Percentiles rank a stretch among this genome's conserved stretches.
These are phyloP conservation scores for Lucilia sericata DNA, from an alignment of 1,140 invertebrate genomes.

Conservation along the genomic window DNA sequence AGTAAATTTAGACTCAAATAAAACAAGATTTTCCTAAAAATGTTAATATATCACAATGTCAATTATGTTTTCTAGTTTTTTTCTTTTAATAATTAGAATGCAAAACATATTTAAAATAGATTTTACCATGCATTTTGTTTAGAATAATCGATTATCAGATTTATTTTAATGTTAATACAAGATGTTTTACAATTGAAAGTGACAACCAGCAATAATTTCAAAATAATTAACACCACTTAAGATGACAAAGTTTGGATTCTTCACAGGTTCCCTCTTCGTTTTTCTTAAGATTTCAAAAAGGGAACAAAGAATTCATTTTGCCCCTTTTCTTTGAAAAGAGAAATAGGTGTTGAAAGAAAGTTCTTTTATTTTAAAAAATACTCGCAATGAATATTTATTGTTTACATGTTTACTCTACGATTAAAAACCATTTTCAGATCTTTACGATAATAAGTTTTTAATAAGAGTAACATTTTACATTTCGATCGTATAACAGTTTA, in stretches of 20 bases:
- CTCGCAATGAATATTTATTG: constrained; percentile 27
- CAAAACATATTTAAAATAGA: not conserved
- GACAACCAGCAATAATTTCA: not conserved
- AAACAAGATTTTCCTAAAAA: not conserved
- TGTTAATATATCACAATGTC: not conserved
- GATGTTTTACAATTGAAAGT: not conserved
- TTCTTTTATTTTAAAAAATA: constrained; percentile 28
- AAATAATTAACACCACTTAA: constrained; percentile 32
- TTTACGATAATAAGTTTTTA: constrained; percentile 17
- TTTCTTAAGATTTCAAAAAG: not conserved
- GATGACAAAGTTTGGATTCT: constrained; percentile 31
- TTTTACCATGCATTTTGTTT: constrained; percentile 20
- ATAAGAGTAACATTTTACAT: constrained; percentile 62
- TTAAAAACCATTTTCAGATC: constrained; percentile 15
- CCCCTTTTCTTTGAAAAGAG: not conserved
- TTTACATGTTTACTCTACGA: not conserved
- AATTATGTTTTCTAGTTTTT: not conserved
- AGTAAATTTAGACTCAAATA: not conserved
- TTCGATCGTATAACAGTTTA: constrained; percentile 45
- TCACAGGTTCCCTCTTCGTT: not conserved
- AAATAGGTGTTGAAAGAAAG: constrained; percentile 2
- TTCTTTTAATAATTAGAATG: no score
- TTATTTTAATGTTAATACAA: not conserved
- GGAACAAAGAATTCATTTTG: constrained; percentile 26
- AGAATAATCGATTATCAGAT: not conserved